Conservation (phyloP, 2,797 vertebrate species). For the Megaceryle alcyon region DNA sequence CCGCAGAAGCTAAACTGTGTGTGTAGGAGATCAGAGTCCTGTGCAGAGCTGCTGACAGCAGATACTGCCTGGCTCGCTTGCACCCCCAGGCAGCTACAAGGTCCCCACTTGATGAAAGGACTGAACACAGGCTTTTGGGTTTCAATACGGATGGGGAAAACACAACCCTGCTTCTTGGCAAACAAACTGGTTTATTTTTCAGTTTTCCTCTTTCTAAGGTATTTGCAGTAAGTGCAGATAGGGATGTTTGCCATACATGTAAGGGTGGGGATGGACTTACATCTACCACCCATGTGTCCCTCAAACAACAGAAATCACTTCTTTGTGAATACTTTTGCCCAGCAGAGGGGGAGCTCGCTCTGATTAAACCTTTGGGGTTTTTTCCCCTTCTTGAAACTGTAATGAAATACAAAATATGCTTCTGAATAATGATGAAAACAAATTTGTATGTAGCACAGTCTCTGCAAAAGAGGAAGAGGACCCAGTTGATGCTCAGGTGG, state of each 20-base stretch:
- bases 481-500: neutral
- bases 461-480: neutral
- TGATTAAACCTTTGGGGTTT: neutral
- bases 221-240: neutral
- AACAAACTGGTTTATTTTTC: neutral
- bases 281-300: neutral
- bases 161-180: neutral
- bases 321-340: conserved; percentile 24
- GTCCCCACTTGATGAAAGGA: neutral
- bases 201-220: neutral
- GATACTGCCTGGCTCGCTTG: neutral
- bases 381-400: neutral
- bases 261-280: neutral
- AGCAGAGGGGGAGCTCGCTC: conserved; percentile 61
- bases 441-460: neutral
- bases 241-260: neutral
- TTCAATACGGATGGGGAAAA: neutral
- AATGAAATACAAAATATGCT: neutral
- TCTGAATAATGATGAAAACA: neutral
- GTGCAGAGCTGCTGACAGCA: neutral
- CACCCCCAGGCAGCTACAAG: neutral
- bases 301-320: neutral
- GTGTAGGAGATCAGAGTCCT: neutral
- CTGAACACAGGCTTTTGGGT: neutral
- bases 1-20: neutral